Base-by-base conservation (phyloP, 2,888 invertebrate genomes). In the Amphipyra tragopoginis region DNA sequence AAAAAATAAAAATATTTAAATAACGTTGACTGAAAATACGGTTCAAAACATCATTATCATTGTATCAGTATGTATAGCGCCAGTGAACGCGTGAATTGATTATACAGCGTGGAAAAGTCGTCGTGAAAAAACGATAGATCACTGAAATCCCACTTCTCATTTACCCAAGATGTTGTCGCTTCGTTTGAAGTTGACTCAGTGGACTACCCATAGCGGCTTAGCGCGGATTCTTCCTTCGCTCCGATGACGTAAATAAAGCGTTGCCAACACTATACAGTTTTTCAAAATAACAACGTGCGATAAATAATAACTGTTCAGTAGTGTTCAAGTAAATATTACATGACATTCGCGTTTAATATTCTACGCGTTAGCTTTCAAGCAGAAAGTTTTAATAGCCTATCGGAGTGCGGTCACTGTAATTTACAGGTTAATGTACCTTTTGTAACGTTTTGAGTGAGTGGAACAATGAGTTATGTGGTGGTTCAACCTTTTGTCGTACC, bases 261-360 rank as follows among this genome's bases (percentile, higher is more conserved):
- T 65, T 81, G 80, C 68, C 79, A 79, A 67, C 71, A 65, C 68
- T 53, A 61, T 57, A 72, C 73, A 71, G 40, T 77, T 78, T 78
- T 75, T 72, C 65, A 74, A 62, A 49, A 63, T 73, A 79, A 78
- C 66, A 64, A 62, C 67, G 39, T 45, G 72, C 53, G 48, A 66
- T 75, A 80, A 78, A 81, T 72, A 73, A 73, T 73, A 65, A 69
- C 53, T 57, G 56, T 56, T 54, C 52, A 53, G 67, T n/a, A n/a
- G n/a, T n/a, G n/a, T n/a, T n/a, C n/a, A n/a, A n/a, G n/a, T 75
- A 68, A 71, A 79, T 76, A 77, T 77, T 71, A 65, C 43, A 44
- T 64, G 53, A 69, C 65, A 72, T 47, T 57, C 65, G 14, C 42
- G 60, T 68, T 75, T 72, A 63, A 72, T 75, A 76, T 78, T 78